A percentile compares a stretch with the other conserved stretches of the same genome.
Evolutionary conservation across 2,888 invertebrate species (phyloP).

Genomic region (Noctua fimbriata): DNA sequence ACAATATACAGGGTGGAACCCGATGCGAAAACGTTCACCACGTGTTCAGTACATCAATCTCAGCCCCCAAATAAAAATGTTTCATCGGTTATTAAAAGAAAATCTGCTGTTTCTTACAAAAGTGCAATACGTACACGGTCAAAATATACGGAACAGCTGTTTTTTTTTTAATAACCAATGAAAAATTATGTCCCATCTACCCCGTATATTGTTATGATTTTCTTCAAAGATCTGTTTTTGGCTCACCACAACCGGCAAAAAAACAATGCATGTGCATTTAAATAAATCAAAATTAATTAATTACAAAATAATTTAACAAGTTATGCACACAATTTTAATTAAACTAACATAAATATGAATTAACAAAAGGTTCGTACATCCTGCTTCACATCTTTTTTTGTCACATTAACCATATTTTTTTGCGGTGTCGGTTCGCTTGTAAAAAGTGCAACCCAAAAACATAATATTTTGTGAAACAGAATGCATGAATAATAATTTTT

Average conservation of each 20-base stretch:
- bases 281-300: slow-evolving; percentile 5
- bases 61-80: too few relatives aligned
- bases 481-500: slow-evolving; percentile 36
- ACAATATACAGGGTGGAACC: too few relatives aligned
- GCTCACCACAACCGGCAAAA: not conserved
- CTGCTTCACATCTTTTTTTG: slow-evolving; percentile 33
- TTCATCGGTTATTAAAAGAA: too few relatives aligned
- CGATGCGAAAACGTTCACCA: too few relatives aligned
- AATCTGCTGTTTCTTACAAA: too few relatives aligned
- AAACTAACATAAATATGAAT: slow-evolving; percentile 21
- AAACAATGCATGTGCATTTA: not conserved
- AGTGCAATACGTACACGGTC: too few relatives aligned
- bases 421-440: not conserved
- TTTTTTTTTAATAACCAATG: too few relatives aligned
- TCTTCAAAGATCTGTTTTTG: too few relatives aligned
- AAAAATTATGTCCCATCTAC: too few relatives aligned
- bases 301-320: not conserved
- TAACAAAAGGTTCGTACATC: slow-evolving; percentile 24
- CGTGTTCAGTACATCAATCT: too few relatives aligned
- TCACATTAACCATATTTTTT: slow-evolving; percentile 16
- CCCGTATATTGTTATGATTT: too few relatives aligned
- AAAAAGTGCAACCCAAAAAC: slow-evolving; percentile 25
- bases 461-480: slow-evolving; percentile 15
- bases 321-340: slow-evolving; percentile 14
- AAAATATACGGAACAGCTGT: too few relatives aligned